These are phyloP conservation scores for Holotrichia oblita DNA, from an alignment of 1,140 invertebrate genomes.

Conservation along the genomic window DNA sequence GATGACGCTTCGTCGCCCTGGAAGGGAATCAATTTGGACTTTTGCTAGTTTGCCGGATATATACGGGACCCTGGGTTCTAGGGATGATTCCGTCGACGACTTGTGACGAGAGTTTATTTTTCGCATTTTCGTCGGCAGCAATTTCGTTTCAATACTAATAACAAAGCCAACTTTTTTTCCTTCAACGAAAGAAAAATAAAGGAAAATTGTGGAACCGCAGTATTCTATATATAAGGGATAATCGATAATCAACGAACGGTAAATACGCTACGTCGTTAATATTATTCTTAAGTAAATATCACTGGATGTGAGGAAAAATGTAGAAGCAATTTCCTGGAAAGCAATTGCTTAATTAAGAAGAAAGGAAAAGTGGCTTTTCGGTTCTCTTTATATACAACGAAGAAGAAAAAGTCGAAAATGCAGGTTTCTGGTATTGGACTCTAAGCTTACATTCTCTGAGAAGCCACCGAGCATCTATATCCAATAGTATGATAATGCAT, in stretches of 20 bases:
- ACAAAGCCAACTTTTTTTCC: constrained; percentile 7
- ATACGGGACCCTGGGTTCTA: not conserved
- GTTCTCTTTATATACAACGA: no score
- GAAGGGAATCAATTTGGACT: constrained; percentile 45
- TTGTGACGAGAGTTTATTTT: constrained; percentile 24
- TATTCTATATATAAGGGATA: not conserved
- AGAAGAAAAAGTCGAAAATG: no score
- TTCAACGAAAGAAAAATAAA: not conserved
- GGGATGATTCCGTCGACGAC: constrained; percentile 1
- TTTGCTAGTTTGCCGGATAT: constrained; percentile 33
- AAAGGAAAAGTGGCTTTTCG: no score
- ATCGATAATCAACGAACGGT: not conserved
- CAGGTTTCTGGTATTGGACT: no score
- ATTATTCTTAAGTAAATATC: no score
- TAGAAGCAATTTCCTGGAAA: no score
- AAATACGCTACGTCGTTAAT: no score
- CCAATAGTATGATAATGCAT: no score
- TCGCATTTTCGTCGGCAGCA: constrained; percentile 19
- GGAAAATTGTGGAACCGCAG: not conserved
- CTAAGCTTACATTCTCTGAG: no score
- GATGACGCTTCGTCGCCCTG: constrained; percentile 36
- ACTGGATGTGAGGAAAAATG: no score
- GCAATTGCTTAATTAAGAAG: no score
- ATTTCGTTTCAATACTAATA: constrained; percentile 36
- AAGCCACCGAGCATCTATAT: no score